phyloP scores from a whole-genome alignment of 92 coral and sea anemone genomes.

The Metridium senile region DNA sequence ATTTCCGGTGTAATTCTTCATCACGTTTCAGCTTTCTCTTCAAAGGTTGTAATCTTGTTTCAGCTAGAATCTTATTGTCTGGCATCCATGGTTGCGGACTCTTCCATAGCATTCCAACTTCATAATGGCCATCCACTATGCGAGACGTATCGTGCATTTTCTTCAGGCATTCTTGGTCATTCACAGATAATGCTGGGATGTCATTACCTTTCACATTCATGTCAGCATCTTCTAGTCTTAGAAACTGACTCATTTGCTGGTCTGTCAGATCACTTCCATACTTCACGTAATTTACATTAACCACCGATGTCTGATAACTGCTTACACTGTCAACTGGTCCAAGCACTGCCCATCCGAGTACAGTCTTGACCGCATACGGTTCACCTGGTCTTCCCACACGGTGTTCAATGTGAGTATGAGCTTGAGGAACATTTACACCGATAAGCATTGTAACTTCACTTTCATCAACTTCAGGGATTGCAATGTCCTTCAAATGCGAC shows the following conservation, averaged over 20 bases:
- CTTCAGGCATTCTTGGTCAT: conserved; percentile 36
- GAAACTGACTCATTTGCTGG: conserved; percentile 55
- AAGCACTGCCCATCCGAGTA: conserved; percentile 67
- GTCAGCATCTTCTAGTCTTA: conserved; percentile 52
- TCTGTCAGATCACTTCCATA: conserved; percentile 49
- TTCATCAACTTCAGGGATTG: conserved; percentile 46
- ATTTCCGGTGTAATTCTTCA: conserved; percentile 36
- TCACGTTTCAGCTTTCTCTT: conserved; percentile 38
- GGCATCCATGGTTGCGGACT: conserved; percentile 59
- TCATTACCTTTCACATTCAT: conserved; percentile 41
- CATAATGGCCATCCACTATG: conserved; percentile 50
- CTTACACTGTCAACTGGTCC: conserved; percentile 56
- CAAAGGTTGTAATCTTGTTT: conserved; percentile 44
- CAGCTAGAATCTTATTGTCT: conserved; percentile 56
- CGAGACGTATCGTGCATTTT: conserved; percentile 25
- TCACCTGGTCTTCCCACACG: conserved; percentile 61
- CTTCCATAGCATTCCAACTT: conserved; percentile 69
- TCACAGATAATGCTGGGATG: conserved; percentile 1
- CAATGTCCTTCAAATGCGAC: conserved; percentile 42
- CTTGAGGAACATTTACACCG: conserved; percentile 66
- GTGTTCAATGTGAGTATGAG: conserved; percentile 58
- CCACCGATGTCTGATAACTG: conserved; percentile 21
- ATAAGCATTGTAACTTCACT: conserved; percentile 50
- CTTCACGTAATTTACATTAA: conserved; percentile 52
- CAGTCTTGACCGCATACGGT: conserved; percentile 61